A percentile compares a stretch with the other conserved stretches of the same genome.
Evolutionary conservation across 1,140 invertebrate species (phyloP).

Genomic region (Daktulosphaira vitifoliae): DNA sequence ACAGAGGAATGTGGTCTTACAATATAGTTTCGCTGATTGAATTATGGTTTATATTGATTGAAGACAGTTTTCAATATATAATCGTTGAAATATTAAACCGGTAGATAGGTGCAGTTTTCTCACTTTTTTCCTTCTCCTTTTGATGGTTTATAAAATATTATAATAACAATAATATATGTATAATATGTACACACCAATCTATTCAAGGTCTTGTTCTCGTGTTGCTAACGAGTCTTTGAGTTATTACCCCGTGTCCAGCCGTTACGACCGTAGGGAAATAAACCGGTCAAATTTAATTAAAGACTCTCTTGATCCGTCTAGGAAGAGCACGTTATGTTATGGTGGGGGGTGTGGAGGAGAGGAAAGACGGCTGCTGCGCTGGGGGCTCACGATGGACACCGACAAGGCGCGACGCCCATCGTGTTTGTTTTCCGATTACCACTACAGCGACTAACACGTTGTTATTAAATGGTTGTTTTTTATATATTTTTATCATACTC

Average conservation of each 20-base stretch:
- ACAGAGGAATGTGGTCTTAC: too few species aligned
- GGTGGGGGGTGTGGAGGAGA: background rate
- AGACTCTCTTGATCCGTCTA: slow-evolving; percentile 2
- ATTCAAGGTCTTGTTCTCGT: slow-evolving; percentile 7
- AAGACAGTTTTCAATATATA: too few species aligned
- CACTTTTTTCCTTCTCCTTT: background rate
- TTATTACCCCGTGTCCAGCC: slow-evolving; percentile 17
- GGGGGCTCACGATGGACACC: background rate
- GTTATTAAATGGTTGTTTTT: slow-evolving; percentile 21
- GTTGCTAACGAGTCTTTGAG: slow-evolving; percentile 25
- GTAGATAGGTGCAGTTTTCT: background rate
- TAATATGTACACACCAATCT: background rate
- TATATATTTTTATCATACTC: background rate
- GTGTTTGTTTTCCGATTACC: slow-evolving; percentile 34
- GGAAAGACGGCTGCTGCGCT: background rate
- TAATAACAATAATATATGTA: background rate
- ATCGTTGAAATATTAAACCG: background rate
- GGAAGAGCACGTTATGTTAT: too few species aligned
- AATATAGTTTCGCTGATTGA: too few species aligned
- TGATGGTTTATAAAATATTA: slow-evolving; percentile 4
- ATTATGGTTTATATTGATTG: too few species aligned
- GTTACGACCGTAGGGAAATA: slow-evolving; percentile 7
- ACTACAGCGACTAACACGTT: background rate
- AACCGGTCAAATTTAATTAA: slow-evolving; percentile 34
- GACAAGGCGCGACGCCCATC: slow-evolving; percentile 30